These are phyloP conservation scores for Gallinago solitaria DNA, from an alignment of 2,797 vertebrate genomes.

Conservation along the genomic window DNA sequence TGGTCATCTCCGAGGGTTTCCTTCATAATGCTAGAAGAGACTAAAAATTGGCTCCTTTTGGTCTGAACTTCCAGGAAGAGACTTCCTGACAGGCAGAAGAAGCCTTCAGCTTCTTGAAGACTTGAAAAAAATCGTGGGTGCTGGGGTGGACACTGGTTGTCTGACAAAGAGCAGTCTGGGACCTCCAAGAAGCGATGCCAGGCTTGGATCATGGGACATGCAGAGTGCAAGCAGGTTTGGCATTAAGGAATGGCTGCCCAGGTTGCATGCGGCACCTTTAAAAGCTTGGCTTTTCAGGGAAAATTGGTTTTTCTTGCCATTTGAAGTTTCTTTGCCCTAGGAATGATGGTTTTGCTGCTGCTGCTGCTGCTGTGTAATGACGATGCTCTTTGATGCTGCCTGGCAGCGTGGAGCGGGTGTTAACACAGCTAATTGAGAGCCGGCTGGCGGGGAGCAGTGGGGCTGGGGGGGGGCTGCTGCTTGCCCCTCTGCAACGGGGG, in stretches of 20 bases:
- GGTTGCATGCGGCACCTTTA: not conserved
- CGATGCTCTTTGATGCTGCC: not conserved
- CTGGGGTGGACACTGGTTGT: not conserved
- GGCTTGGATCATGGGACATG: fast-evolving
- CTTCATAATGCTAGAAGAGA: not conserved
- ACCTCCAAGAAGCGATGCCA: not conserved
- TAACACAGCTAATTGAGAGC: not conserved
- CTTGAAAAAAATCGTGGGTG: not conserved
- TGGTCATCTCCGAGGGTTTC: fast-evolving
- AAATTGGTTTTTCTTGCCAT: not conserved
- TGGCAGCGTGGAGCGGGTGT: not conserved
- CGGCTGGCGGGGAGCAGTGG: not conserved
- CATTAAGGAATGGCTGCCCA: not conserved
- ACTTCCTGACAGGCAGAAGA: not conserved
- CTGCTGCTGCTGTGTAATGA: not conserved
- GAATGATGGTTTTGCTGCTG: not conserved
- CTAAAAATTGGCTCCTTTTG: not conserved
- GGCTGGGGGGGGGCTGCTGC: fast-evolving
- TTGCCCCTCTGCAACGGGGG: not conserved
- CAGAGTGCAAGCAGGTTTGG: not conserved
- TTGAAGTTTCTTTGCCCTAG: not conserved
- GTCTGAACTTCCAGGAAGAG: not conserved
- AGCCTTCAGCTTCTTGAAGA: not conserved
- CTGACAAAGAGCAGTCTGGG: not conserved
- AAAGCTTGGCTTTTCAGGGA: not conserved